These are phyloP conservation scores for Caenorhabditis japonica DNA, from an alignment of 2,888 invertebrate genomes.

Conservation along the genomic window DNA sequence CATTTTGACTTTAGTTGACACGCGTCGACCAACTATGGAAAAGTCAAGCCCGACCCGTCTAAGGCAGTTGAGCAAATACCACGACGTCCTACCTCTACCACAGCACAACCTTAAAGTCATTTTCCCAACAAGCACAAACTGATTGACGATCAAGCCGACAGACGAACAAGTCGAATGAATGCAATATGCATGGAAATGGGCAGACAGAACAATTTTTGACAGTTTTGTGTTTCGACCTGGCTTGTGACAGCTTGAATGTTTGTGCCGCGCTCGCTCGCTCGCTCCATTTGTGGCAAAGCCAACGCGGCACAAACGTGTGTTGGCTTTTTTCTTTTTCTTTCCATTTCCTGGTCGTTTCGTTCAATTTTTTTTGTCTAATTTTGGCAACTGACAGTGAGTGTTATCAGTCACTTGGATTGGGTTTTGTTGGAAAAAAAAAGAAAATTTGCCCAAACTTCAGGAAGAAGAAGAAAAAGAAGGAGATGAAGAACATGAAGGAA, in stretches of 20 bases:
- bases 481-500: constrained; percentile 2
- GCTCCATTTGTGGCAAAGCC: constrained; percentile 47
- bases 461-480: no score
- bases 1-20: constrained; percentile 42
- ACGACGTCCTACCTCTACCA: constrained; percentile 8
- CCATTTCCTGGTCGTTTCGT: constrained; percentile 7
- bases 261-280: no score
- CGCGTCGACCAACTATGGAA: constrained; percentile 27
- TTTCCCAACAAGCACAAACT: constrained; percentile 6
- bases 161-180: constrained; percentile 8
- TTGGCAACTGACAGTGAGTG: constrained; percentile 32
- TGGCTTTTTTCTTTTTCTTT: not conserved
- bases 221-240: constrained; percentile 36
- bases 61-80: constrained; percentile 58
- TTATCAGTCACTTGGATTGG: constrained; percentile 41
- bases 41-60: constrained; percentile 30
- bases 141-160: constrained; percentile 35
- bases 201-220: constrained; percentile 27
- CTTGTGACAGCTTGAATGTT: constrained; percentile 48
- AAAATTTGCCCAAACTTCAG: no score
- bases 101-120: not conserved
- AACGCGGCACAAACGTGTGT: constrained; percentile 26
- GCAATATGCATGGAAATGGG: not conserved
- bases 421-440: constrained; percentile 15
- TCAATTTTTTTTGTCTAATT: constrained; percentile 23